A percentile compares a stretch with the other conserved stretches of the same genome.
phyloP scores from a whole-genome alignment of 2,113 vertebrate genomes.

The Calonectris borealis region DNA sequence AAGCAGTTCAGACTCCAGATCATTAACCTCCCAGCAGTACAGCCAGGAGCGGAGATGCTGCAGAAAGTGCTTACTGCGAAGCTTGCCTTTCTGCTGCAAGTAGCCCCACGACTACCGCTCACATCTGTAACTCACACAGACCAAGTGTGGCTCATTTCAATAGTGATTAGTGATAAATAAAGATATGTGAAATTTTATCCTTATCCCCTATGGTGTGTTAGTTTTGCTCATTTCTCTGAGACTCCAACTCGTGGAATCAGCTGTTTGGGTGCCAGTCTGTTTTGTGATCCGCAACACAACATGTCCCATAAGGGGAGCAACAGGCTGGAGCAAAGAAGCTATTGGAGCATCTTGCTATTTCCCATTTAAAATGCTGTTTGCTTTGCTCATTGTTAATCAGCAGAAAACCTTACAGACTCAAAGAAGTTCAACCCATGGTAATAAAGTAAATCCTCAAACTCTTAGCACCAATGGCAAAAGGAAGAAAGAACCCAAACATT shows the following conservation, averaged over 20 bases:
- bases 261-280: not conserved
- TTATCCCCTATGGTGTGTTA: not conserved
- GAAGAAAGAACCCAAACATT: not conserved
- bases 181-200: not conserved
- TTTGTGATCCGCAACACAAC: not conserved
- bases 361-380: not conserved
- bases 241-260: accelerated
- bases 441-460: not conserved
- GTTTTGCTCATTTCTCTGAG: not conserved
- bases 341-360: not conserved
- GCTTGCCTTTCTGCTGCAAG: not conserved
- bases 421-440: not conserved
- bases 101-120: not conserved
- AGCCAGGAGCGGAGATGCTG: not conserved
- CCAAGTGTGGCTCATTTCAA: not conserved
- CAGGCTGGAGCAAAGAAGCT: not conserved
- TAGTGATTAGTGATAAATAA: not conserved
- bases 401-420: not conserved
- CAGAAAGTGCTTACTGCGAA: not conserved
- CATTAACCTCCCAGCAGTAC: constrained; percentile 47
- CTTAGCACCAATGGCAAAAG: not conserved
- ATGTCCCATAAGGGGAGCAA: not conserved
- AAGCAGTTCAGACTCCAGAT: not conserved
- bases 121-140: not conserved
- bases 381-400: not conserved